phyloP scores from a whole-genome alignment of 2,888 invertebrate genomes.

The Tiphia femorata region DNA sequence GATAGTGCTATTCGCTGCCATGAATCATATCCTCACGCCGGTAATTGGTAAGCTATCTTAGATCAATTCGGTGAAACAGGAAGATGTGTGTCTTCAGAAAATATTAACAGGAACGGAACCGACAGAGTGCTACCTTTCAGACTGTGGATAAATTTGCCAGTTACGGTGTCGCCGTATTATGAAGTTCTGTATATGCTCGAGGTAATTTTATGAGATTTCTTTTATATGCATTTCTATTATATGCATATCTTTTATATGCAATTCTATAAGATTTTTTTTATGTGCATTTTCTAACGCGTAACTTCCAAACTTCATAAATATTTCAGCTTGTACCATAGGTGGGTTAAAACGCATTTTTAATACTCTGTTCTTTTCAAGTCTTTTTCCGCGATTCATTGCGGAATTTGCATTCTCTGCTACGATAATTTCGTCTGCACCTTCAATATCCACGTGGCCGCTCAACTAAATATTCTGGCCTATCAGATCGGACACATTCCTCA shows the following conservation, averaged over 20 bases:
- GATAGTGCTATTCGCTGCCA: constrained; percentile 27
- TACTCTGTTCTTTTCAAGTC: too few relatives aligned
- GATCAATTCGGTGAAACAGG: too few relatives aligned
- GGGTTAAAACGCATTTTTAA: too few relatives aligned
- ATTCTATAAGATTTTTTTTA: too few relatives aligned
- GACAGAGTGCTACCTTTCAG: constrained; percentile 46
- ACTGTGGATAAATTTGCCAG: constrained; percentile 39
- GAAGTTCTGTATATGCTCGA: constrained; percentile 31
- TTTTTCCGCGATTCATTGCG: constrained; percentile 39
- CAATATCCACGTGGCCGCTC: constrained; percentile 40
- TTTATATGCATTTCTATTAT: too few relatives aligned
- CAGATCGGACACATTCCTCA: constrained; percentile 27
- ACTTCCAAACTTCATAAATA: background rate
- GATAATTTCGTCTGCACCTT: constrained; percentile 43
- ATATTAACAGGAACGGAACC: constrained; percentile 32
- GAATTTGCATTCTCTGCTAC: constrained; percentile 45
- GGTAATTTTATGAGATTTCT: constrained; percentile 12
- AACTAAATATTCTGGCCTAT: constrained; percentile 46
- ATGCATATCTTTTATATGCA: too few relatives aligned
- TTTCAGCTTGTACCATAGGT: background rate
- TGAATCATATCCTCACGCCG: constrained; percentile 38
- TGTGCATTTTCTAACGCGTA: too few relatives aligned
- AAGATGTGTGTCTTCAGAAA: too few relatives aligned
- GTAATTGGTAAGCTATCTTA: constrained; percentile 39
- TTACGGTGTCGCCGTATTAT: constrained; percentile 39